Evolutionary conservation across 2,113 vertebrate genomes (phyloP).

Genomic region (Oceanites oceanicus): DNA sequence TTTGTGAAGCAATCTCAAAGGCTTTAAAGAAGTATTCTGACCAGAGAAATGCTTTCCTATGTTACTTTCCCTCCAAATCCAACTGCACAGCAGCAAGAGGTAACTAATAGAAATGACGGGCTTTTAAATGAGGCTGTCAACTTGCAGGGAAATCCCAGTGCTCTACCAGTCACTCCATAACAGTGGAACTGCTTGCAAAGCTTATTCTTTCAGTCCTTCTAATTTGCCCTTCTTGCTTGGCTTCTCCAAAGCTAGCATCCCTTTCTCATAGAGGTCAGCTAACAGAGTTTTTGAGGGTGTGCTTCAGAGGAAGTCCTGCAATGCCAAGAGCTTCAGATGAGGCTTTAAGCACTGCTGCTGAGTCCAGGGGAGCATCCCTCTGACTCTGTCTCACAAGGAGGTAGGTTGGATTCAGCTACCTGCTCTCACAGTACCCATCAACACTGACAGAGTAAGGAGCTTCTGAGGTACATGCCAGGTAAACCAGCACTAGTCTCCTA

Average conservation of each 20-base stretch:
- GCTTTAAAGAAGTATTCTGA: background rate
- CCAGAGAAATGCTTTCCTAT: background rate
- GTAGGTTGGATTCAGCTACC: background rate
- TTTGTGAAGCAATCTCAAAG: background rate
- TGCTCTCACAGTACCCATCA: background rate
- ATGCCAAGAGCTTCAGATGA: background rate
- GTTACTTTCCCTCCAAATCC: background rate
- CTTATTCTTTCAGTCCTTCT: background rate
- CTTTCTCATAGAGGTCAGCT: background rate
- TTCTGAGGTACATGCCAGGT: background rate
- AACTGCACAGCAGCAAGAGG: rapidly evolving
- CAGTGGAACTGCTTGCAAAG: background rate
- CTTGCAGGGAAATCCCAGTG: background rate
- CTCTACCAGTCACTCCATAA: background rate
- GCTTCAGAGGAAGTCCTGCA: background rate
- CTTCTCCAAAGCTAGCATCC: background rate
- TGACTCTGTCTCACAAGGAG: background rate
- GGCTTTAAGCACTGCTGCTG: background rate
- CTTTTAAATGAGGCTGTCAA: background rate
- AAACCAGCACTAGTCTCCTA: background rate
- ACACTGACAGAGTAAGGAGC: background rate
- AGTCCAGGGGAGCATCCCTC: background rate
- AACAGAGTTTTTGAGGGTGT: background rate
- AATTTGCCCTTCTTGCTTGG: background rate
- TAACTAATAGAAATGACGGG: background rate